Base-by-base conservation (phyloP, 2,797 vertebrate genomes). In the Acanthurus tractus region DNA sequence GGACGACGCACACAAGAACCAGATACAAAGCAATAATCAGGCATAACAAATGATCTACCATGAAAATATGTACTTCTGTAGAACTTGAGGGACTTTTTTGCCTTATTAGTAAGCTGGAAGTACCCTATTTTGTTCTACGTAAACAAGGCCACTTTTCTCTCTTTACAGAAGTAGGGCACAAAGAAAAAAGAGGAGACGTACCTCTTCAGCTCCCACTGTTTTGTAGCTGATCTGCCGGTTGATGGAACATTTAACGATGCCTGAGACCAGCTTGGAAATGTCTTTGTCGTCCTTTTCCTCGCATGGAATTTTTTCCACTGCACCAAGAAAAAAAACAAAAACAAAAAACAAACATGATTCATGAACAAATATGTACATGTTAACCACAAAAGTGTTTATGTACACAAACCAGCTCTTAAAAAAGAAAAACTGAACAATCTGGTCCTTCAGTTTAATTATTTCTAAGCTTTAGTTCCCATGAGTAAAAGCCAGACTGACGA, bases 171-270 rank as follows among this genome's bases (percentile, higher is more conserved):
- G 8, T 11, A 42, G 55, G n/a, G n/a, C 54, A 73, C 14, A 38
- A 56, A 8, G 2, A 40, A 44, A 8, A 25, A 2, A n/a, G 0
- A 34, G 2, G 8, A 42, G 44, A 64, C 22, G 1, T 88, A 96
- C 96, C 96, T 99, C 96, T 66, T 94, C 96, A 59, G 95, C 92
- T 76, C 95, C 96, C 78, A 96, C 93, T 0, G 96, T 96, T 93
- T 98, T 97, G 63, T 96, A 96, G 93, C 95, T 99, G 88, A 96
- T 96, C 92, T 97, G 97, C 18, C 96, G 94, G 86, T 96, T 97
- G 86, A 99, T 96, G 0, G 98, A 99, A 2, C 96, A 97, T 88
- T 96, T 98, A 69, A 98, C 95, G 55, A 99, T 96, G 85, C 97
- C 96, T 0, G 96, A 97, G 56, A 99, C 98, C 86, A 99, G 94